Evolutionary conservation across 1,140 invertebrate genomes (phyloP).

Genomic region (Proctacanthus coquilletti): DNA sequence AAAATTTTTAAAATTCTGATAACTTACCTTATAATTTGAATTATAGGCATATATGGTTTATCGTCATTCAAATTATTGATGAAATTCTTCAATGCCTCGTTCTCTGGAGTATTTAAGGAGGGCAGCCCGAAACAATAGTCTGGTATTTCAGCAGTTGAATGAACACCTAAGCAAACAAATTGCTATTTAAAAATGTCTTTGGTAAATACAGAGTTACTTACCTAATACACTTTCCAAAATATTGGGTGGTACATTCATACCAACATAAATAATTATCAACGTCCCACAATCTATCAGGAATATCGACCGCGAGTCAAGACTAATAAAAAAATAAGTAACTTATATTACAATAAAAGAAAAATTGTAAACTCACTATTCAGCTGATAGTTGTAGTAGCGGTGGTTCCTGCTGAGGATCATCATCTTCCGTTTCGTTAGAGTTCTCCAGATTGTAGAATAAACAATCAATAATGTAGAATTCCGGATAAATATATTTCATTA

Average conservation of each 20-base stretch:
- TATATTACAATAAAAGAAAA: constrained; percentile 3
- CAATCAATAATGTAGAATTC: constrained; percentile 82
- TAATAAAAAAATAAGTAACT: constrained; percentile 14
- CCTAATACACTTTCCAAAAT: constrained; percentile 63
- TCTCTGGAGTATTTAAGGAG: constrained; percentile 57
- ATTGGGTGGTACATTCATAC: constrained; percentile 56
- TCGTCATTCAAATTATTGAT: constrained; percentile 71
- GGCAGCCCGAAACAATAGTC: constrained; percentile 61
- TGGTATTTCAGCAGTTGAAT: constrained; percentile 35
- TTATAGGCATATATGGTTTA: constrained; percentile 57
- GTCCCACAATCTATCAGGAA: constrained; percentile 84
- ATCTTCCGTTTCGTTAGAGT: constrained; percentile 38
- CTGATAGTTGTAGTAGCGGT: constrained; percentile 48
- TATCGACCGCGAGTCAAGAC: constrained; percentile 71
- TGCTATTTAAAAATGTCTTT: constrained; percentile 3
- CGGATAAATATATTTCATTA: constrained; percentile 83
- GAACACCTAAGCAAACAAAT: constrained; percentile 31
- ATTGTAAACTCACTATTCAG: constrained; percentile 37
- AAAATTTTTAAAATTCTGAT: not conserved
- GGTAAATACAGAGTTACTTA: constrained; percentile 10
- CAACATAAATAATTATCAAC: constrained; percentile 73
- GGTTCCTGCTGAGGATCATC: constrained; percentile 40
- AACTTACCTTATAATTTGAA: constrained; percentile 72
- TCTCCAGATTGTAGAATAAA: constrained; percentile 37
- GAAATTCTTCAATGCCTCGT: constrained; percentile 62